Evolutionary conservation across 2,797 vertebrate species (phyloP), one percentile per base, ranked within the genome.

Genomic region (Manis pentadactyla): DNA sequence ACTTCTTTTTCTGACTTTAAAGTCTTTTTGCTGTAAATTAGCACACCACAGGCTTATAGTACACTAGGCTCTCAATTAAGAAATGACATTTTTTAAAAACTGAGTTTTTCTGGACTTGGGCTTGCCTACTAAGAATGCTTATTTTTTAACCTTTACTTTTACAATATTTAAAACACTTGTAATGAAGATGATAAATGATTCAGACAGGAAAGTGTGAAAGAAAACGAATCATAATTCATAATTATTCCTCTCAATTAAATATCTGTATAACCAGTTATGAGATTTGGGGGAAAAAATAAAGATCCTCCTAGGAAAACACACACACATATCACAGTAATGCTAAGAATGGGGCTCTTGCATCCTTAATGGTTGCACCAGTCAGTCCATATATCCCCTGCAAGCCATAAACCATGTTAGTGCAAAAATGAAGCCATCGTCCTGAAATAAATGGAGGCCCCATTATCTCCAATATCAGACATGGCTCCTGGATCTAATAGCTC

Each of bases 181-280:
- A 95, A 90, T 92, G 64, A 94, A 94, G 59, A 90, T 94, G 1
- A 95, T 97, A 97, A 97, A 96, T 97, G 96, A 95, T 68, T 96
- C 94, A 92, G 88, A 96, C 92, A 95, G 97, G 87, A 92, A 98
- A 97, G 95, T 98, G 96, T 97, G 90, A 94, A 97, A 96, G 96
- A 79, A 95, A 93, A 88, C 96, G 96, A 98, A 89, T 46, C 29
- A 18, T 97, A 97, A 98, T 97, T 98, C 98, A 97, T 97, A 98
- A 97, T 97, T 96, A 97, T 97, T 97, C 95, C 97, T 96, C 97
- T 96, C 98, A 97, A 98, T 98, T 98, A 97, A 97, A 97, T 96
- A 97, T 98, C 97, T 98, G 97, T 95, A 98, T 97, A 97, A 97
- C 92, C 87, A 97, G 97, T 97, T 97, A 97, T 94, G 96, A 98